phyloP scores from a whole-genome alignment of 2,797 vertebrate species.

The Danio aesculapii region DNA sequence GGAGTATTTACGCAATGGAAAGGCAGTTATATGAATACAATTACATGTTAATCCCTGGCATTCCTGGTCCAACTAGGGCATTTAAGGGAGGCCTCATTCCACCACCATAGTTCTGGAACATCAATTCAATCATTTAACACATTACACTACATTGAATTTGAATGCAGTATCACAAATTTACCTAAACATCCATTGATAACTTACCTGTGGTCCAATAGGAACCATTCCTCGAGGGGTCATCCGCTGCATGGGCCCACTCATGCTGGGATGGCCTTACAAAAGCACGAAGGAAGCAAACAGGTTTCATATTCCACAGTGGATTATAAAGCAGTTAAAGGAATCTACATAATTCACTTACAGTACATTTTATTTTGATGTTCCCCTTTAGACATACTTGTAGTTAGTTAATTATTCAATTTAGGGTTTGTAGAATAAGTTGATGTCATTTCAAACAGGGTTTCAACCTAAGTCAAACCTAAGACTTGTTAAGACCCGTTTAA shows the following conservation, averaged over 20 bases:
- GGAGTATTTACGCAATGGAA: neutral
- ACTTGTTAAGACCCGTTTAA: no score
- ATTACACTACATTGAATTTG: neutral
- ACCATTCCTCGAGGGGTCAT: conserved; percentile 99
- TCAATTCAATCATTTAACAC: conserved; percentile 43
- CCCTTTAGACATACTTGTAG: no score
- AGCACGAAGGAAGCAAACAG: conserved; percentile 30
- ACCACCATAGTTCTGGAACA: conserved; percentile 94
- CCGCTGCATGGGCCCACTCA: conserved; percentile 97
- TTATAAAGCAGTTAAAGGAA: neutral
- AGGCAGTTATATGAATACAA: conserved; percentile 61
- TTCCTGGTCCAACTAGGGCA: conserved; percentile 94
- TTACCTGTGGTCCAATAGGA: conserved; percentile 94
- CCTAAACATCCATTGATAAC: conserved; percentile 2
- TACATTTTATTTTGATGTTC: no score
- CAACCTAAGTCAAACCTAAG: no score
- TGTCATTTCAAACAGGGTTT: no score
- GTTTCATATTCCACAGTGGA: neutral
- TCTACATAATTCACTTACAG: no score
- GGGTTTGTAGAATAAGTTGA: no score
- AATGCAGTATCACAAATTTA: neutral
- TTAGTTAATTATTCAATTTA: no score
- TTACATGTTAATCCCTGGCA: conserved; percentile 99
- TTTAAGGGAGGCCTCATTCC: conserved; percentile 98
- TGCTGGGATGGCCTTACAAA: conserved; percentile 91